Evolutionary conservation across 2,797 vertebrate species (phyloP).

Genomic region (Phalloptychus januarius): DNA sequence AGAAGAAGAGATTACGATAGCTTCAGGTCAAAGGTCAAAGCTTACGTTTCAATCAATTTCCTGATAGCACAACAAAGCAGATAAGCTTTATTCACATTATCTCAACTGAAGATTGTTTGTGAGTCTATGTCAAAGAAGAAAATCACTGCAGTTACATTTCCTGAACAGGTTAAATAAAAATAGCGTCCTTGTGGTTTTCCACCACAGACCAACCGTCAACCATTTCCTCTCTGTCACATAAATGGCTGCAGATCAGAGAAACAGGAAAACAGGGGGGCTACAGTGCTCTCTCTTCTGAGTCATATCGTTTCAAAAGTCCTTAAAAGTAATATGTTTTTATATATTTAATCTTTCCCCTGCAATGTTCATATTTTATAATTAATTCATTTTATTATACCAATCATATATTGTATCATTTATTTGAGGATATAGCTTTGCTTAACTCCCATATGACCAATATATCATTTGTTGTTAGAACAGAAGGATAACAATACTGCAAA

Average conservation of each 20-base stretch:
- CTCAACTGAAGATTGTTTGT: conserved; percentile 35
- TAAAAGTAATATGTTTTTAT: neutral
- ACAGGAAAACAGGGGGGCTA: neutral
- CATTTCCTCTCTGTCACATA: neutral
- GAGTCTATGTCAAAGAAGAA: neutral
- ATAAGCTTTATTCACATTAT: conserved; percentile 33
- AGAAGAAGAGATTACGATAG: conserved; percentile 17
- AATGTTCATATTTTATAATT: neutral
- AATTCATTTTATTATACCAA: neutral
- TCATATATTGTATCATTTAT: neutral
- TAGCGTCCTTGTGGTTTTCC: neutral
- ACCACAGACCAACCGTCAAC: neutral
- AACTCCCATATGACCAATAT: neutral
- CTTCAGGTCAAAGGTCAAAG: conserved; percentile 52
- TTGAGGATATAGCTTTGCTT: neutral
- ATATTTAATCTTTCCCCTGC: neutral
- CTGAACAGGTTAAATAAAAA: conserved; percentile 2
- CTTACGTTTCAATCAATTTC: conserved; percentile 35
- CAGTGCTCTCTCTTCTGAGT: neutral
- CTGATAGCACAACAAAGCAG: conserved; percentile 47
- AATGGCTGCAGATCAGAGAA: neutral
- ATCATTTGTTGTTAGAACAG: neutral
- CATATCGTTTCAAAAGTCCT: neutral
- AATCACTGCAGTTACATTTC: conserved; percentile 1
- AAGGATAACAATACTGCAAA: neutral